Evolutionary conservation across 2,113 vertebrate species (phyloP).

Genomic region (Mesembrinibis cayennensis): DNA sequence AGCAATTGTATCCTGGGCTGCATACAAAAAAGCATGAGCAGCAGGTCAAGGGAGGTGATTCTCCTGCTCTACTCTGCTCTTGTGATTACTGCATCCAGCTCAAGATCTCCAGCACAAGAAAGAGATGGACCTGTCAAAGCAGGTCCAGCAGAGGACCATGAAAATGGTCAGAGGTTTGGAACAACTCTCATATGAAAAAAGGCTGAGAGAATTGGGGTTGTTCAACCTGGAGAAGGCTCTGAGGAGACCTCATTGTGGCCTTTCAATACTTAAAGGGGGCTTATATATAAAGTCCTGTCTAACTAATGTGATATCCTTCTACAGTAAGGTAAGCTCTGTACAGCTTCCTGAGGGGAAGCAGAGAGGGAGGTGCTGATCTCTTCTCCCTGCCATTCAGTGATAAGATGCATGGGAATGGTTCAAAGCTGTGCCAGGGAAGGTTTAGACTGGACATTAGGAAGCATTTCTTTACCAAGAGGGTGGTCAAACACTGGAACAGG

Average conservation of each 20-base stretch:
- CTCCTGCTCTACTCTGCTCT: neutral
- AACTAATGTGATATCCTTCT: neutral
- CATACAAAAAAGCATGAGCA: neutral
- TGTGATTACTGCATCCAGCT: neutral
- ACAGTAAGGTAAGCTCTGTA: neutral
- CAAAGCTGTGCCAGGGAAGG: neutral
- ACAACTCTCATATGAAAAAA: neutral
- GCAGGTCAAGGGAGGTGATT: neutral
- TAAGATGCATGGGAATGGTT: neutral
- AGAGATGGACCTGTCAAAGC: neutral
- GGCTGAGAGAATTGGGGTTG: neutral
- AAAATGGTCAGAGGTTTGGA: neutral
- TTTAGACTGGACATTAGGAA: neutral
- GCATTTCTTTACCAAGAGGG: fast-evolving
- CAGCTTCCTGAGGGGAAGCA: no score
- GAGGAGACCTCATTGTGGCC: no score
- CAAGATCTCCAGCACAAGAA: neutral
- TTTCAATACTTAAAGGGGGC: neutral
- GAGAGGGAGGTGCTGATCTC: no score
- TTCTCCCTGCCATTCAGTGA: no score
- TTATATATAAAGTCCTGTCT: neutral
- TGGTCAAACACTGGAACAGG: neutral
- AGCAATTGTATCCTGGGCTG: neutral
- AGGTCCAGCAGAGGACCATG: fast-evolving
- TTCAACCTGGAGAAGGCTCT: neutral